A percentile compares a stretch with the other conserved stretches of the same genome.
These are phyloP conservation scores for Fulmarus glacialis DNA, from an alignment of 2,113 vertebrate genomes.

Conservation along the genomic window DNA sequence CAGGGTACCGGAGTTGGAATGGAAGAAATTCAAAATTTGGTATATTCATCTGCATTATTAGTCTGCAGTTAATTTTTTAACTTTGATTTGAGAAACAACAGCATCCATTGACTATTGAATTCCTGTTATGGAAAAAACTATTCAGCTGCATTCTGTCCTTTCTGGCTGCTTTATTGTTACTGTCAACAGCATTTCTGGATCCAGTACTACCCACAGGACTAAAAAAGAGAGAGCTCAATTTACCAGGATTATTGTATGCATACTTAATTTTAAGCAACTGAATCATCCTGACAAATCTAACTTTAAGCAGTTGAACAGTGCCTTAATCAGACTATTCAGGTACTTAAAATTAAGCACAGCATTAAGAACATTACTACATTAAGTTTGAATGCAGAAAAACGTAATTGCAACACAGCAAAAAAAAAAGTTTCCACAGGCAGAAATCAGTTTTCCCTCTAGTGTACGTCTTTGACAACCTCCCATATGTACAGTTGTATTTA, in stretches of 20 bases:
- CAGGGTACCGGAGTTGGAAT: background rate
- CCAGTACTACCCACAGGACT: background rate
- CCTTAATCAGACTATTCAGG: background rate
- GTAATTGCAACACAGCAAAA: background rate
- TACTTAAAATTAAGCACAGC: background rate
- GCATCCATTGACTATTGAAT: background rate
- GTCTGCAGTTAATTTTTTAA: background rate
- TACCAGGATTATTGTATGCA: background rate
- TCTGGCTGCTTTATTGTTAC: background rate
- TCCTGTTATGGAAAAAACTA: background rate
- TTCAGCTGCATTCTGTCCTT: background rate
- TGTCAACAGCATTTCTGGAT: background rate
- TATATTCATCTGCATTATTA: background rate
- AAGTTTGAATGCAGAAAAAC: background rate
- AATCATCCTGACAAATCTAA: background rate
- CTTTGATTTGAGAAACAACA: background rate
- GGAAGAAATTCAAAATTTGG: background rate
- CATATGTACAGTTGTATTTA: background rate
- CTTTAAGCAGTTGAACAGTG: background rate
- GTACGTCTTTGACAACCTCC: rapidly evolving
- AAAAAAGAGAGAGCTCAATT: background rate
- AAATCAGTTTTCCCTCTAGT: background rate
- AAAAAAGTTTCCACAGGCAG: background rate
- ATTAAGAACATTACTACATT: background rate
- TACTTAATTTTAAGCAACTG: background rate